These are phyloP conservation scores for Phortica variegata DNA, from an alignment of 1,140 invertebrate genomes.

Conservation along the genomic window DNA sequence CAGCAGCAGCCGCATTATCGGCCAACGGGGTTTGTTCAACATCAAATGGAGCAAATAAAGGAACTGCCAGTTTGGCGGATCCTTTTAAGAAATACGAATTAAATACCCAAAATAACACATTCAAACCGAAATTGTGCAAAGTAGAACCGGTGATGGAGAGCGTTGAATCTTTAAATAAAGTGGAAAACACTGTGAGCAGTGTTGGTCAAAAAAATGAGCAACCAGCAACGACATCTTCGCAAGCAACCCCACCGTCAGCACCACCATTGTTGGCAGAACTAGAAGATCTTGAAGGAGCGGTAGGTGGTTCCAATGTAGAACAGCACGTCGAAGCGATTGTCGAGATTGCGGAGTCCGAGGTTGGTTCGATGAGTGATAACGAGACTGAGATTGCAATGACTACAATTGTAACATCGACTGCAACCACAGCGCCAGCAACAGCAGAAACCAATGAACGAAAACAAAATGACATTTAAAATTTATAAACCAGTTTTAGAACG, in stretches of 20 bases:
- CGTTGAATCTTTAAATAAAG: conserved; percentile 21
- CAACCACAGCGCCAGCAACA: conserved; percentile 14
- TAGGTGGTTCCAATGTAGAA: not conserved
- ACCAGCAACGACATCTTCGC: too few relatives aligned
- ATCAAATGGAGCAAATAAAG: conserved; percentile 3
- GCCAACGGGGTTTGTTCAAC: conserved; percentile 1
- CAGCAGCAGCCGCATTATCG: conserved; percentile 26
- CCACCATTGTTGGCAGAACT: not conserved
- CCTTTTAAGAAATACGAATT: conserved; percentile 50
- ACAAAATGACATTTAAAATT: too few relatives aligned
- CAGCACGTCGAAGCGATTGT: conserved; percentile 2
- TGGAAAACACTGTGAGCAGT: conserved; percentile 42
- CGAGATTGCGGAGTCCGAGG: conserved; percentile 18
- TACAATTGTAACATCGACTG: conserved; percentile 17
- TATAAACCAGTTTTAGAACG: too few relatives aligned
- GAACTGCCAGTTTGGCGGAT: conserved; percentile 31
- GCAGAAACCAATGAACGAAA: conserved; percentile 10
- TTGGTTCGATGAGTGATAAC: conserved; percentile 34
- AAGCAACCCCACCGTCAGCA: not conserved
- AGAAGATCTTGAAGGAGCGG: not conserved
- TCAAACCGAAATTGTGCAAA: conserved; percentile 37
- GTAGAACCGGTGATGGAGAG: conserved; percentile 1
- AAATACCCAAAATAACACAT: conserved; percentile 50
- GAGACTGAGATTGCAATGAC: conserved; percentile 31
- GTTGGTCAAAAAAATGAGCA: not conserved